A percentile compares a stretch with the other conserved stretches of the same genome.
Evolutionary conservation across 1,140 invertebrate species (phyloP).

Genomic region (Gonatopus flavifemur): DNA sequence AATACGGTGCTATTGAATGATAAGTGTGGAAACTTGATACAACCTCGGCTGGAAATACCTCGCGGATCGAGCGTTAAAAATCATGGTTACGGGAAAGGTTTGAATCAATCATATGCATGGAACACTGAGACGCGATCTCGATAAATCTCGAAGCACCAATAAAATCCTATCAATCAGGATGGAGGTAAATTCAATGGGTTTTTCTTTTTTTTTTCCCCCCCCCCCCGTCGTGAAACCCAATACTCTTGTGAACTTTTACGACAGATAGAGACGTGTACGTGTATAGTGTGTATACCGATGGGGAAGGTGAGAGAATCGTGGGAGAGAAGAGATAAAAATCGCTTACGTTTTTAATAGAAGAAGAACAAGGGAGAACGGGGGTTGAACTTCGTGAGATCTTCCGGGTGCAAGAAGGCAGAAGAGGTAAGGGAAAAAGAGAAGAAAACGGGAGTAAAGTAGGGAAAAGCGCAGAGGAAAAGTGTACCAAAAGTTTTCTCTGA

Average conservation of each 20-base stretch:
- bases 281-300: neutral
- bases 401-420: neutral
- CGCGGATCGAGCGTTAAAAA: too few species aligned
- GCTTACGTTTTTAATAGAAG: too few species aligned
- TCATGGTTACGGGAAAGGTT: conserved; percentile 7
- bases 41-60: too few species aligned
- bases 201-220: conserved; percentile 18
- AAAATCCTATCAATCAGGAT: conserved; percentile 44
- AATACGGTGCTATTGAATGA: too few species aligned
- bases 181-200: conserved; percentile 12
- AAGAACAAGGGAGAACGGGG: too few species aligned
- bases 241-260: conserved; percentile 21
- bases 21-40: too few species aligned
- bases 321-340: too few species aligned
- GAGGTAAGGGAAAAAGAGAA: conserved; percentile 10
- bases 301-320: neutral
- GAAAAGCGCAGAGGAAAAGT: conserved; percentile 10
- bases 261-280: conserved; percentile 4
- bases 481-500: neutral
- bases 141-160: conserved; percentile 35
- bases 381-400: neutral
- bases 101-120: conserved; percentile 44
- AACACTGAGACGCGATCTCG: conserved; percentile 23
- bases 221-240: too few species aligned
- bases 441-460: conserved; percentile 1